Conservation (phyloP, 2,888 invertebrate genomes). For the Caenorhabditis japonica region DNA sequence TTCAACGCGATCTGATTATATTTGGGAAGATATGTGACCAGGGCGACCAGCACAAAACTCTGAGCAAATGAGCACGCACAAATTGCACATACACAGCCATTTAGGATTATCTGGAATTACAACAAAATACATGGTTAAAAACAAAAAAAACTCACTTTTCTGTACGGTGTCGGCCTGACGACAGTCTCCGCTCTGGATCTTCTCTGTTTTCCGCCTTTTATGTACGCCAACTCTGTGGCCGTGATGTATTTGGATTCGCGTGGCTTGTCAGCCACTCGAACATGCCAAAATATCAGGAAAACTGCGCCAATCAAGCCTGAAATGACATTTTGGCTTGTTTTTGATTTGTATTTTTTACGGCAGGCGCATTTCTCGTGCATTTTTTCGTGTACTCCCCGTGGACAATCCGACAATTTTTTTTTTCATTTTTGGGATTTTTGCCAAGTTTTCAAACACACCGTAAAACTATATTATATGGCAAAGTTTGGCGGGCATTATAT, state of each 20-base stretch:
- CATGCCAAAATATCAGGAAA: conserved; percentile 67
- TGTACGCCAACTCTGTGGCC: conserved; percentile 65
- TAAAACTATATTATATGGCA: too few species aligned
- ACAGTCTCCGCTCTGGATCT: conserved; percentile 50
- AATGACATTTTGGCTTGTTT: too few species aligned
- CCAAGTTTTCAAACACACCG: too few species aligned
- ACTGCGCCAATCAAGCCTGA: conserved; percentile 59
- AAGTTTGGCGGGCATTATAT: too few species aligned
- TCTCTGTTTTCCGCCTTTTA: conserved; percentile 51
- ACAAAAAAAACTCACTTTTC: conserved; percentile 49
- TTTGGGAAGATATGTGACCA: conserved; percentile 72
- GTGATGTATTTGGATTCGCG: conserved; percentile 68
- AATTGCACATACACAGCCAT: conserved; percentile 69
- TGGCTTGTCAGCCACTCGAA: conserved; percentile 65
- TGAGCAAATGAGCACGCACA: conserved; percentile 74
- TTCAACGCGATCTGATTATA: conserved; percentile 70
- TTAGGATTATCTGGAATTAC: conserved; percentile 65
- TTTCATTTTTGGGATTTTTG: too few species aligned
- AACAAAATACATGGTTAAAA: too few species aligned
- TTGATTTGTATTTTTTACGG: too few species aligned
- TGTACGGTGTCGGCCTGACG: conserved; percentile 65
- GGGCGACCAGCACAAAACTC: conserved; percentile 69
- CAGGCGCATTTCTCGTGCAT: too few species aligned
- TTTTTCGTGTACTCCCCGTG: too few species aligned
- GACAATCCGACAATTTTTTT: too few species aligned